Conservation (phyloP, 1,140 invertebrate genomes). For the Brachystomella parvula region DNA sequence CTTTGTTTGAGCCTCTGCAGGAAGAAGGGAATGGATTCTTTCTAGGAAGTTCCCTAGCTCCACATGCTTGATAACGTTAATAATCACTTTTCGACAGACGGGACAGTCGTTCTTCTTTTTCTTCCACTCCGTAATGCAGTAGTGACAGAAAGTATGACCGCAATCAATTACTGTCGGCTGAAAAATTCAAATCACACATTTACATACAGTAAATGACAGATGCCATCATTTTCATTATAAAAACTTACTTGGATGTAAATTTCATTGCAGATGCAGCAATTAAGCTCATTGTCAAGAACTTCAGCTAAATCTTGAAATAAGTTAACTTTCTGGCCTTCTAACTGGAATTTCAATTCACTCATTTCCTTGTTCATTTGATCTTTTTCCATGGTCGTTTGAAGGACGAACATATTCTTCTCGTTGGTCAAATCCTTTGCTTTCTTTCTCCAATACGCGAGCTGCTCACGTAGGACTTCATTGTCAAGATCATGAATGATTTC, state of each 20-base stretch:
- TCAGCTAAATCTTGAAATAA: constrained; percentile 53
- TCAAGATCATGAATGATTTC: too few relatives aligned
- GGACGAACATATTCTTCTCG: neutral
- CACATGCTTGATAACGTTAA: constrained; percentile 37
- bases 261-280: constrained; percentile 70
- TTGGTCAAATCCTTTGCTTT: neutral
- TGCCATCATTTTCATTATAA: neutral
- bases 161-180: constrained; percentile 63
- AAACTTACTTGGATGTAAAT: constrained; percentile 53
- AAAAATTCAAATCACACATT: constrained; percentile 21
- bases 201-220: too few relatives aligned
- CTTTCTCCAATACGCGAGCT: too few relatives aligned
- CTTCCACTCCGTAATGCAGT: constrained; percentile 65
- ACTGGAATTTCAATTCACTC: too few relatives aligned
- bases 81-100: constrained; percentile 52
- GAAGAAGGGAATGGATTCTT: constrained; percentile 19
- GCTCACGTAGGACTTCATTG: neutral
- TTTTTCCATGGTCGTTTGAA: neutral
- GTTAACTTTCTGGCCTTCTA: too few relatives aligned
- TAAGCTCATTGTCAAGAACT: constrained; percentile 65
- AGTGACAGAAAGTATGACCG: constrained; percentile 66
- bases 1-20: constrained; percentile 19
- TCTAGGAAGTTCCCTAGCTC: constrained; percentile 47
- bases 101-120: constrained; percentile 65
- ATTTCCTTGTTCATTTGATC: neutral